Conservation (phyloP, 2,888 invertebrate species). For the Argynnis bischoffii region DNA sequence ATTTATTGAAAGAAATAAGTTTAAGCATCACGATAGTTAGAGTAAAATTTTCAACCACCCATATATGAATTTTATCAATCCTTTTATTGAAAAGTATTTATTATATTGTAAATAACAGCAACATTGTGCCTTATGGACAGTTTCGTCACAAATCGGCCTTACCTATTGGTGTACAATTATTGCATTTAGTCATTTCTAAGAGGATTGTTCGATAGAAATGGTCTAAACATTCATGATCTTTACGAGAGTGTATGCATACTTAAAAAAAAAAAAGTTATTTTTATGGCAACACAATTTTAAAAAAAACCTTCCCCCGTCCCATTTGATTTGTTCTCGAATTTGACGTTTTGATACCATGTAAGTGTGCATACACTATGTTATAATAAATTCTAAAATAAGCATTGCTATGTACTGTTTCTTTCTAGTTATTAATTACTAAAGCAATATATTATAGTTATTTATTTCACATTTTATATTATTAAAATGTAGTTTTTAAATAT, state of each 20-base stretch:
- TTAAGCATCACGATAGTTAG: neutral
- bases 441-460: constrained; percentile 35
- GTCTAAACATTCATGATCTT: constrained; percentile 16
- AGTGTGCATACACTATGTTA: neutral
- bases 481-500: constrained; percentile 7
- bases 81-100: constrained; percentile 12
- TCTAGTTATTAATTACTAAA: constrained; percentile 36
- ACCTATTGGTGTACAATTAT: constrained; percentile 28
- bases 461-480: constrained; percentile 26
- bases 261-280: neutral
- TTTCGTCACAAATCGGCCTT: constrained; percentile 27
- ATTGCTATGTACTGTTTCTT: constrained; percentile 28
- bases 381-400: constrained; percentile 9
- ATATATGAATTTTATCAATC: neutral
- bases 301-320: neutral
- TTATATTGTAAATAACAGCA: constrained; percentile 29
- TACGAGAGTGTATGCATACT: constrained; percentile 6
- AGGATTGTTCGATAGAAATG: constrained; percentile 21
- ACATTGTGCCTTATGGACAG: constrained; percentile 33
- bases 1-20: neutral
- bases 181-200: constrained; percentile 39
- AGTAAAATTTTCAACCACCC: neutral
- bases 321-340: neutral
- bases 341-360: neutral
- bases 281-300: constrained; percentile 2